Evolutionary conservation across 1,140 invertebrate species (phyloP).

Genomic region (Steinernema khuongi): DNA sequence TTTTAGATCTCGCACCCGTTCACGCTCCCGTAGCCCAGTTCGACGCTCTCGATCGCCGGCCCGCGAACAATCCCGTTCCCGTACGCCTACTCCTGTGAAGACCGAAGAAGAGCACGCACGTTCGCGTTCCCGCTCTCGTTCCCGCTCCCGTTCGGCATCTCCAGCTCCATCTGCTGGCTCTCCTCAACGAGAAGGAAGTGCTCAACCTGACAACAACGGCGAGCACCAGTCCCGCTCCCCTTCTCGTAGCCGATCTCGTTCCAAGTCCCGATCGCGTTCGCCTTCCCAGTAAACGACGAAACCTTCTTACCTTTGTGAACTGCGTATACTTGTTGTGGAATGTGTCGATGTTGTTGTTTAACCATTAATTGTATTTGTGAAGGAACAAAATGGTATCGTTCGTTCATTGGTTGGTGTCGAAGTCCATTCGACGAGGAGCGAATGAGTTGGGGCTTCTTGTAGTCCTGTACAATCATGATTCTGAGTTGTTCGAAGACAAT

Average conservation of each 20-base stretch:
- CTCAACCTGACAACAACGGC: slow-evolving; percentile 64
- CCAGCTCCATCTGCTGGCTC: too few species aligned
- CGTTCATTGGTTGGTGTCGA: too few species aligned
- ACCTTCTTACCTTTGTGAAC: too few species aligned
- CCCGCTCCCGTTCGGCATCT: slow-evolving; percentile 84
- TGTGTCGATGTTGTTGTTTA: too few species aligned
- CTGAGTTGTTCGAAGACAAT: too few species aligned
- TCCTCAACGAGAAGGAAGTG: slow-evolving; percentile 84
- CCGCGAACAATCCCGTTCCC: slow-evolving; percentile 94
- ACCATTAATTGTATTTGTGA: too few species aligned
- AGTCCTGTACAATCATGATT: too few species aligned
- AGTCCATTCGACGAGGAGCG: too few species aligned
- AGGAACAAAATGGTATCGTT: too few species aligned
- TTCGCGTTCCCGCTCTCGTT: slow-evolving; percentile 65
- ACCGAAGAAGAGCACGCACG: slow-evolving; percentile 85
- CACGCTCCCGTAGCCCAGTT: slow-evolving; percentile 74
- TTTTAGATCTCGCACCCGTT: slow-evolving; percentile 34
- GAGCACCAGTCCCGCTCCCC: slow-evolving; percentile 84
- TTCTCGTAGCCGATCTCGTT: slow-evolving; percentile 83
- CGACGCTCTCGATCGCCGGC: slow-evolving; percentile 83
- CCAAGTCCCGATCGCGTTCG: slow-evolving; percentile 95
- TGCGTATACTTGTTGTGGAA: too few species aligned
- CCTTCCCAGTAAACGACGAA: too few species aligned
- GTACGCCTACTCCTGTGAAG: slow-evolving; percentile 79
- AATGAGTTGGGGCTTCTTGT: too few species aligned